Conservation (phyloP, 2,797 vertebrate genomes). For the Chromis chromis region DNA sequence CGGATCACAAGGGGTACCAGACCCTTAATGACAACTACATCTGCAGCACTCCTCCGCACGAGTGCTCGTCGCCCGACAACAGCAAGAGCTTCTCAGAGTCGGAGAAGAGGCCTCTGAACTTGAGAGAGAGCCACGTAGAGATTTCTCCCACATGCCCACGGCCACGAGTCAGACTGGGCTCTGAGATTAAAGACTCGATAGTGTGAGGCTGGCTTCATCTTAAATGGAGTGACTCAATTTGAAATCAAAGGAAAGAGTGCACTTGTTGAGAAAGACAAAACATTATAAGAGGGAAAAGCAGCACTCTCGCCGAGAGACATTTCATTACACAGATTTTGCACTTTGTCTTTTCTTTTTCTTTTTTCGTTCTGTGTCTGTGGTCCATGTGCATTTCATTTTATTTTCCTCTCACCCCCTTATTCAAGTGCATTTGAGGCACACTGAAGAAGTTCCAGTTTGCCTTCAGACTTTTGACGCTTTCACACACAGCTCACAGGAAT, state of each 20-base stretch:
- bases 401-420: slow-evolving; percentile 55
- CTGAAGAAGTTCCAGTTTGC: slow-evolving; percentile 65
- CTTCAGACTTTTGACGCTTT: slow-evolving; percentile 68
- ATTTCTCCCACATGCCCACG: slow-evolving; percentile 90
- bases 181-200: slow-evolving; percentile 96
- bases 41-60: slow-evolving; percentile 87
- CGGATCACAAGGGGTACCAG: slow-evolving; percentile 96
- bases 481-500: slow-evolving; percentile 63
- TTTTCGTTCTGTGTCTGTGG: slow-evolving; percentile 69
- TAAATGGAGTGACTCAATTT: slow-evolving; percentile 50
- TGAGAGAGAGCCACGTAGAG: slow-evolving; percentile 92
- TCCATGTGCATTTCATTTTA: slow-evolving; percentile 72
- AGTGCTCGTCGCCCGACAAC: slow-evolving; percentile 84
- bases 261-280: slow-evolving; percentile 63
- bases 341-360: slow-evolving; percentile 67
- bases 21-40: slow-evolving; percentile 93
- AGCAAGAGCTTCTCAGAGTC: slow-evolving; percentile 89
- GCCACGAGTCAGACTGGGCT: slow-evolving; percentile 95
- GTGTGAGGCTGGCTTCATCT: slow-evolving; percentile 85
- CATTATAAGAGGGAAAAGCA: slow-evolving; percentile 43
- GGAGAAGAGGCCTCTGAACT: slow-evolving; percentile 89
- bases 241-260: slow-evolving; percentile 61
- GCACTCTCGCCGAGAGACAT: slow-evolving; percentile 60
- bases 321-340: slow-evolving; percentile 82
- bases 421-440: slow-evolving; percentile 67